phyloP scores from a whole-genome alignment of 2,113 vertebrate genomes.

The Hippotragus niger region DNA sequence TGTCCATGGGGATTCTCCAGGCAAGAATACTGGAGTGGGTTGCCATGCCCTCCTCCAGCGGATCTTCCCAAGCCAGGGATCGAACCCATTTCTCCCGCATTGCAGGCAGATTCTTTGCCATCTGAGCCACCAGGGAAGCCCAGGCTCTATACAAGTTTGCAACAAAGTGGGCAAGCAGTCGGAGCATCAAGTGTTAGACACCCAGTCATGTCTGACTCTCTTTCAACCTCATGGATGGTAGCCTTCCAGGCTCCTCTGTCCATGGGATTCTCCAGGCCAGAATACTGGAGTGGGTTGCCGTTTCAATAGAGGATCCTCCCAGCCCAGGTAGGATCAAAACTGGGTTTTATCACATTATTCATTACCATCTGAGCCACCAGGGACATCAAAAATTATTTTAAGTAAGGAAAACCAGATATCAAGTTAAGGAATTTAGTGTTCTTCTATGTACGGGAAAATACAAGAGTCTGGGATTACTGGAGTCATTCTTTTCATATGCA shows the following conservation, averaged over 20 bases:
- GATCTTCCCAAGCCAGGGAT: not conserved
- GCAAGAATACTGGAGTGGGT: not conserved
- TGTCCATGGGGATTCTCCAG: not conserved
- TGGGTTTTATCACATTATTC: not conserved
- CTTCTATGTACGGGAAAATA: not conserved
- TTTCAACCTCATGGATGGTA: not conserved
- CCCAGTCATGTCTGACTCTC: not conserved
- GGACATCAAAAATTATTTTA: not conserved
- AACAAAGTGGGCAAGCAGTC: not conserved
- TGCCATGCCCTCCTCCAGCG: not conserved
- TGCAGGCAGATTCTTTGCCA: not conserved
- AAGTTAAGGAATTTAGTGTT: not conserved
- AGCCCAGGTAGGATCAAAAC: not conserved
- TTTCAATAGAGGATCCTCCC: not conserved
- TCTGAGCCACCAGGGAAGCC: not conserved
- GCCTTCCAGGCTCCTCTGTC: not conserved
- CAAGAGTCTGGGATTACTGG: not conserved
- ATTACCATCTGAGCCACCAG: not conserved
- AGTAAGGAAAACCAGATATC: not conserved
- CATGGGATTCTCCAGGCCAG: not conserved
- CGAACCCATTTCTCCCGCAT: fast-evolving
- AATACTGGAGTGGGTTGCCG: not conserved
- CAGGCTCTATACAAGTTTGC: not conserved
- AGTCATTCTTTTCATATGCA: not conserved
- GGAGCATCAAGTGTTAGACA: not conserved